Evolutionary conservation across 2,888 invertebrate genomes (phyloP), one percentile per base, ranked within the genome.

Genomic region (Microctonus brassicae): DNA sequence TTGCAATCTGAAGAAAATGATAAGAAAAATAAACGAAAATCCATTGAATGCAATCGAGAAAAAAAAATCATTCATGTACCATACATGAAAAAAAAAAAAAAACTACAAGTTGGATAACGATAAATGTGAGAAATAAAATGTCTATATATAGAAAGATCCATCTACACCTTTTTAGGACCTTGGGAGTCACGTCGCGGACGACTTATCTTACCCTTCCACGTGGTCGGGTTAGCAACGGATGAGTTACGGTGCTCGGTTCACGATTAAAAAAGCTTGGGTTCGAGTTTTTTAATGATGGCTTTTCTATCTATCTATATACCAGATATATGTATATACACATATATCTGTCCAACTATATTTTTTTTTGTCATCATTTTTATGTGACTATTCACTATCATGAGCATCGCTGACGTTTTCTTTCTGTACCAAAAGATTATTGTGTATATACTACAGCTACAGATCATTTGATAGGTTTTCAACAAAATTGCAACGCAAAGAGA

Each of bases 171-270:
- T 29, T 63, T 20, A 47, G 33, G 47, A 63, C 26, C 20, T 52
- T 39, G 17, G 58, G 36, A 52, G 69, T 69, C 57, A 67, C 36
- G 39, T 57, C 69, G 33, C 33, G 13, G 36, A 52, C 20, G 61
- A 72, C 69, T 74, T 76, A 76, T 76, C 74, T 73, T 47, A 11
- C 29, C 69, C 65, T 73, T 76, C 71, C 74, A 72, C 76, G 73
- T 70, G 74, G 65, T 63, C 36, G 72, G 69, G 66, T 74, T 67
- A 36, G 29, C n/a, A n/a, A n/a, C 36, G 64, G 62, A 72, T 73
- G 74, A 73, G 42, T 63, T 68, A 72, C 58, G 53, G 47, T 57
- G 39, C 20, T 13, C 11, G 29, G 24, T 36, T 39, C 69, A 6
- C 53, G 58, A 58, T 60, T 57, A 39, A 63, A 72, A 64, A 69